Base-by-base conservation (phyloP, 2,888 invertebrate genomes). In the Lottia scabra region DNA sequence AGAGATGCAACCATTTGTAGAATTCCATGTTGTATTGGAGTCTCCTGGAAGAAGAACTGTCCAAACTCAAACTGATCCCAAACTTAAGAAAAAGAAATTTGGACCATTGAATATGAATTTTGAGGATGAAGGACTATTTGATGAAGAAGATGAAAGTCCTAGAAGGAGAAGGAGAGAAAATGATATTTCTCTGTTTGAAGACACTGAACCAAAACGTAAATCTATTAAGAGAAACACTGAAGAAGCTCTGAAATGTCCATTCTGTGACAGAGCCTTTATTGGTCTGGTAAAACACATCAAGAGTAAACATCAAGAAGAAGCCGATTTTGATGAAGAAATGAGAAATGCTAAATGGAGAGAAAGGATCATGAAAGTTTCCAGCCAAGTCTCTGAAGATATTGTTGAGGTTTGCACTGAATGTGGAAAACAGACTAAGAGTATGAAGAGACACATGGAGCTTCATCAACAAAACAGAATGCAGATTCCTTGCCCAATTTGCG, bases 381-480 rank as follows among this genome's bases (percentile, higher is more conserved):
- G 85, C 2, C 81, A 80, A 68, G 86, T 85, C 15, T 80, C 79
- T 6, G 84, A 82, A 46, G 86, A 85, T 27, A 80, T 83, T 23
- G 85, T 85, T 0, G 87, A 86, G 62, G 78, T 82, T 2, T 87
- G 85, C 72, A 81, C 80, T n/a, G 85, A 86, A 68, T 85, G 87
- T 82, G 86, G 86, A 38, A 86, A 85, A 73, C 80, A 84, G 30
- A 85, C 86, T 62, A 86, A 86, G 75, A 85, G 85, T 72, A 83
- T 86, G 78, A 86, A 85, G 73, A 81, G 86, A 6, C 86, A 86
- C 74, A 83, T 84, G 83, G 86, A 86, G 75, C 82, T 85, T 27
- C 86, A 86, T 71, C 86, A 86, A 71, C 85, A 85, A 75, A 86
- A 86, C 67, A 74, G 86, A 48, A 85, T 86, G 85, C 86, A 86